Evolutionary conservation across 1,140 invertebrate species (phyloP).

Genomic region (Cyphomyrmex costatus): DNA sequence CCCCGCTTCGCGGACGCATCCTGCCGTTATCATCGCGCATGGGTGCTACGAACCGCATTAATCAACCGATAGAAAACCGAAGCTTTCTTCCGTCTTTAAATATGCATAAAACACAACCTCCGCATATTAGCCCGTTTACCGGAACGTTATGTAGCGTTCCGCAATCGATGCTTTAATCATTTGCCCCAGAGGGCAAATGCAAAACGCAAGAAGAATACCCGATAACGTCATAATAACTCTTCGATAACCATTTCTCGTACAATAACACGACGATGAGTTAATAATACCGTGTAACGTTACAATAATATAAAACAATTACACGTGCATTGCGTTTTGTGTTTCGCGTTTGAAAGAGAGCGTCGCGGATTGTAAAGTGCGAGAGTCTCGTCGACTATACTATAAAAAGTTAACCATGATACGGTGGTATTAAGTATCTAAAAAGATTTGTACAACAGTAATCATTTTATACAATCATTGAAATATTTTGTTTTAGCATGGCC

Average conservation of each 20-base stretch:
- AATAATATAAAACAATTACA: conserved; percentile 17
- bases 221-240: conserved; percentile 32
- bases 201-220: conserved; percentile 21
- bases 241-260: not conserved
- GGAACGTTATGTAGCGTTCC: not conserved
- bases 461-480: conserved; percentile 23
- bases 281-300: not conserved
- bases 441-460: not conserved
- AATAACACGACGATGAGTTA: not conserved
- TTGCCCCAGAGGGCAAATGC: not conserved
- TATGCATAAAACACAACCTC: conserved; percentile 10
- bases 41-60: conserved; percentile 38
- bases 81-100: conserved; percentile 38
- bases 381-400: not conserved
- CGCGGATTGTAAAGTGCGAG: not conserved
- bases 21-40: conserved; percentile 1
- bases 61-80: conserved; percentile 29
- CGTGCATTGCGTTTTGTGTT: not conserved
- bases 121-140: conserved; percentile 6
- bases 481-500: conserved; percentile 3
- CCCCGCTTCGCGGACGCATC: not conserved
- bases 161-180: conserved; percentile 24
- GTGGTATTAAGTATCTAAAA: not conserved
- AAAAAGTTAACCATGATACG: conserved; percentile 23
- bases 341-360: not conserved